phyloP scores from a whole-genome alignment of 2,888 invertebrate genomes.

The Eupithecia vulgata region DNA sequence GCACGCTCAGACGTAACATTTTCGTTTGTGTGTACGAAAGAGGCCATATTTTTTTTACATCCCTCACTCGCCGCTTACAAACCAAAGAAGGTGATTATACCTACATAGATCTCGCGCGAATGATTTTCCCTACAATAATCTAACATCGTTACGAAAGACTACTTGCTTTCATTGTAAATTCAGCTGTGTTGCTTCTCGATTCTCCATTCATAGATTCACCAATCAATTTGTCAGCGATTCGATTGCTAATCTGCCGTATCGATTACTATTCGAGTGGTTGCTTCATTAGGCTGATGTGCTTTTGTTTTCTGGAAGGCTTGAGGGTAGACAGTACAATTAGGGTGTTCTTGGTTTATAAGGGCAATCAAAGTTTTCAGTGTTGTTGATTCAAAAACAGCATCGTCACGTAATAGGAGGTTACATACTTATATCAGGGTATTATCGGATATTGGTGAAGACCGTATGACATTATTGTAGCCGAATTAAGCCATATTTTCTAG shows the following conservation, averaged over 20 bases:
- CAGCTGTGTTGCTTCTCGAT: conserved; percentile 27
- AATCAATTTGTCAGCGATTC: conserved; percentile 46
- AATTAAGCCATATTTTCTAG: too few relatives aligned
- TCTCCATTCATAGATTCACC: conserved; percentile 47
- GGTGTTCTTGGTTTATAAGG: neutral
- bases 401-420: neutral
- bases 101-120: neutral
- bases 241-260: conserved; percentile 41
- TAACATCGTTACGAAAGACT: neutral
- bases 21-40: neutral
- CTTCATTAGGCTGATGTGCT: conserved; percentile 43
- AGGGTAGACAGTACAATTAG: conserved; percentile 1
- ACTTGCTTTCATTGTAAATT: conserved; percentile 19
- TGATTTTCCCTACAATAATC: neutral
- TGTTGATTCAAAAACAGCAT: neutral
- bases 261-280: conserved; percentile 37
- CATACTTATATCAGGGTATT: too few relatives aligned
- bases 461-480: too few relatives aligned
- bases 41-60: too few relatives aligned
- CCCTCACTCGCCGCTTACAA: neutral
- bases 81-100: neutral
- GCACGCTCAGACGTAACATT: neutral
- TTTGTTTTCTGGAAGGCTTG: conserved; percentile 34
- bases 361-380: neutral
- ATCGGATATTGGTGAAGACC: too few relatives aligned